Base-by-base conservation (phyloP, 1,140 invertebrate species). In the Dufourea novaeangliae region DNA sequence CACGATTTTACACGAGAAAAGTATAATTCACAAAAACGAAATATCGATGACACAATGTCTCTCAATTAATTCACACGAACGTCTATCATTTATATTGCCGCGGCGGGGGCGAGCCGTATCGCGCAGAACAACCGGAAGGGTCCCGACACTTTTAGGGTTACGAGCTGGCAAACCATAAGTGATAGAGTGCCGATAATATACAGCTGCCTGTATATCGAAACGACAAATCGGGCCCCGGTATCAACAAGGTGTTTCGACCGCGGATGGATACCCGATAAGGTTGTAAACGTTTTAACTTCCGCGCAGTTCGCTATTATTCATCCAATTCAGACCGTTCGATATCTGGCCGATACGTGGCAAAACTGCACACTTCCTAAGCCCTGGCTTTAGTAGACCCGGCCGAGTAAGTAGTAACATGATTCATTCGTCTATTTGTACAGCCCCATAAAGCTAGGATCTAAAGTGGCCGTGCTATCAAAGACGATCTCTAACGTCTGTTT, bases 401-500 rank as follows among this genome's bases (percentile, higher is more conserved):
- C 62, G 75, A 75, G 76, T 83, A 79, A 79, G 80, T 68, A 82
- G 80, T 70, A 81, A 79, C 57, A 27, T 44, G 64, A 61, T 46
- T 78, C 68, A 54, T 79, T 83, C 82, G 83, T 84, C 81, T 83
- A 80, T 83, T 84, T 76, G 77, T 57, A 50, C 57, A 57, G 81
- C 46, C 50, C 66, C 29, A 54, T 61, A 32, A 46, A 68, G 59
- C 39, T 37, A 50, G 77, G 52, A 50, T 50, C 64, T 73, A 77
- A 85, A 85, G 78, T 80, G 68, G 72, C 83, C 73, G 64, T 73
- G 68, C 75, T 85, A 84, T 85, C 83, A 73, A 73, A 80, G 78
- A 57, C 68, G 73, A 85, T 85, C 83, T 77, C 78, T 68, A 77
- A 73, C 74, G 78, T 84, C 78, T 85, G 78, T 85, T 85, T 84